Percentiles rank a stretch among this genome's conserved stretches.
These are phyloP conservation scores for Brevipalpus yothersi DNA, from an alignment of 1,140 invertebrate genomes.

Conservation along the genomic window DNA sequence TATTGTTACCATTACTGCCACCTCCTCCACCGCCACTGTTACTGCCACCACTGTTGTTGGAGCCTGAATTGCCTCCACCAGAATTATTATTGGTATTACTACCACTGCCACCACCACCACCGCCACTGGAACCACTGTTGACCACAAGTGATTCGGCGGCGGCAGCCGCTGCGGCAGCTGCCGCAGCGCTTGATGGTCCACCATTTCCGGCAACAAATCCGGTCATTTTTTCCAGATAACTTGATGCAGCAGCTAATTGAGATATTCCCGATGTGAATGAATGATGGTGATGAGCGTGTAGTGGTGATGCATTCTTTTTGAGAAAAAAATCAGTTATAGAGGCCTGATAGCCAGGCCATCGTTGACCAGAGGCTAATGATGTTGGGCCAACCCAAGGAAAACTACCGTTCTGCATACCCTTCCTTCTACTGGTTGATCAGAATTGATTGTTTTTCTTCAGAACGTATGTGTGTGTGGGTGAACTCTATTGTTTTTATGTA, in stretches of 20 bases:
- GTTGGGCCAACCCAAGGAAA: slow-evolving; percentile 12
- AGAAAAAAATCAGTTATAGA: slow-evolving; percentile 14
- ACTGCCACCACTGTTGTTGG: background rate
- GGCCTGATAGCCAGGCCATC: slow-evolving; percentile 13
- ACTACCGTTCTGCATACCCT: slow-evolving; percentile 12
- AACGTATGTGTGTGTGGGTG: no score
- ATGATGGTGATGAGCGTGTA: background rate
- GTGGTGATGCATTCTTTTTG: slow-evolving; percentile 12
- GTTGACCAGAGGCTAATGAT: slow-evolving; percentile 3
- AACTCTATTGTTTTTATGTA: no score
- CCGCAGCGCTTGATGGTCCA: background rate
- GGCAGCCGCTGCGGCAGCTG: background rate
- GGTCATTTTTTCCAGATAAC: slow-evolving; percentile 15
- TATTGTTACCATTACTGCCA: background rate
- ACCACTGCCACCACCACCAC: background rate
- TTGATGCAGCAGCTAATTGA: slow-evolving; percentile 14
- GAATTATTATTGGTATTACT: background rate
- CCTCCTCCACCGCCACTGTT: no score
- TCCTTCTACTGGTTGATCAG: background rate
- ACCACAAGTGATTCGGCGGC: background rate
- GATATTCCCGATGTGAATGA: slow-evolving; percentile 13
- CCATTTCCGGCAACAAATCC: background rate
- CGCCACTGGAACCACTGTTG: background rate
- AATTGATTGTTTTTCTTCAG: no score
- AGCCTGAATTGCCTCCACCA: background rate